These are phyloP conservation scores for Heliconius charithonia DNA, from an alignment of 2,888 invertebrate genomes.

Conservation along the genomic window DNA sequence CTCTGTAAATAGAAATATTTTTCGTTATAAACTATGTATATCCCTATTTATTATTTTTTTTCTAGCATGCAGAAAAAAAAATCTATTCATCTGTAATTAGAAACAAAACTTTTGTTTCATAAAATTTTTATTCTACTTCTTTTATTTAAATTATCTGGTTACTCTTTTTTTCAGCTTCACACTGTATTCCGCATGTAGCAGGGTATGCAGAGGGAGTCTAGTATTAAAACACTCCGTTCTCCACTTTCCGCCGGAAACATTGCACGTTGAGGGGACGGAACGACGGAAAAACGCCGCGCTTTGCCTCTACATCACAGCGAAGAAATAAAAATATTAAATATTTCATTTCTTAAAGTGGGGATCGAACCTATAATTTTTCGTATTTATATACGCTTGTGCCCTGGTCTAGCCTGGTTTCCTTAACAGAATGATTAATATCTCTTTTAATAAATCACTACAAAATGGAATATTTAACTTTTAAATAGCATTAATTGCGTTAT, in stretches of 20 bases:
- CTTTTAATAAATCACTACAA: neutral
- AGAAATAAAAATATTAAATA: neutral
- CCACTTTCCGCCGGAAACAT: too few relatives aligned
- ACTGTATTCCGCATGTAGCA: neutral
- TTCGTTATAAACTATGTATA: neutral
- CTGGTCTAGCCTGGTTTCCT: too few relatives aligned
- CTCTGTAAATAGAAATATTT: slow-evolving; percentile 76
- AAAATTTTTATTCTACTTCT: too few relatives aligned
- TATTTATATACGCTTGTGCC: too few relatives aligned
- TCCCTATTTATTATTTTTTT: too few relatives aligned
- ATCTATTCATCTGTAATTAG: too few relatives aligned
- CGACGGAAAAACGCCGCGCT: too few relatives aligned
- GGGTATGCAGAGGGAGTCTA: neutral
- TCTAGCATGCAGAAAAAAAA: too few relatives aligned
- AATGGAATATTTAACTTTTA: neutral
- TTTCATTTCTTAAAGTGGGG: too few relatives aligned
- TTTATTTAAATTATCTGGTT: neutral
- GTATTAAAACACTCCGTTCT: neutral
- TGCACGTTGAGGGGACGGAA: neutral
- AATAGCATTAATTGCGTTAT: neutral
- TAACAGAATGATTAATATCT: neutral
- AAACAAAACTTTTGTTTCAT: too few relatives aligned
- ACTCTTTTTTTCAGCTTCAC: neutral
- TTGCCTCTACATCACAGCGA: neutral
- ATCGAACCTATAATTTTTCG: too few relatives aligned